These are phyloP conservation scores for Clarias batrachus DNA, from an alignment of 2,113 vertebrate species.

Conservation along the genomic window DNA sequence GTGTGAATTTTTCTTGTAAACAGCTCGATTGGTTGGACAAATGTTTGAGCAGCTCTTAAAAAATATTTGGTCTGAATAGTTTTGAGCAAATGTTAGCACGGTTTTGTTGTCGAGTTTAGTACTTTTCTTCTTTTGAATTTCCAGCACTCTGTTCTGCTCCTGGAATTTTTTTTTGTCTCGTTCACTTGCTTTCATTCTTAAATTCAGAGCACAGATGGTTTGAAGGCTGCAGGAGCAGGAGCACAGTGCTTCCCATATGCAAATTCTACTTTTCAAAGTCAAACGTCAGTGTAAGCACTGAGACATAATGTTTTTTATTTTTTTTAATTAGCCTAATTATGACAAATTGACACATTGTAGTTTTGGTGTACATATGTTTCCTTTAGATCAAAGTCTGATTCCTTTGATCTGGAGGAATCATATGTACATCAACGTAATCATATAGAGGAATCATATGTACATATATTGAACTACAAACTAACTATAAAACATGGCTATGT, in stretches of 20 bases:
- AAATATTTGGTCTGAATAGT: conserved; percentile 56
- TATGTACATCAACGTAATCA: too few species aligned
- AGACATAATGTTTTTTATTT: too few species aligned
- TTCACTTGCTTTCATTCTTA: not conserved
- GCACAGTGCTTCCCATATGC: not conserved
- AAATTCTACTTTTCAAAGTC: not conserved
- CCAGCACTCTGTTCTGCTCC: not conserved
- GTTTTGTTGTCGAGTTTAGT: conserved; percentile 49
- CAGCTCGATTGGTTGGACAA: conserved; percentile 65
- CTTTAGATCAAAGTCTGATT: too few species aligned
- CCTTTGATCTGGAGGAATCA: too few species aligned
- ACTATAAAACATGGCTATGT: too few species aligned
- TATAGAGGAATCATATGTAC: too few species aligned
- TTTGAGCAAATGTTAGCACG: conserved; percentile 62
- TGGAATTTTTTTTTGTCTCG: not conserved
- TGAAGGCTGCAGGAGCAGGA: not conserved
- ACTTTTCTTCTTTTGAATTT: conserved; percentile 14
- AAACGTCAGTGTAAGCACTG: too few species aligned
- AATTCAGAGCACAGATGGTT: not conserved
- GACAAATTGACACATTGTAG: too few species aligned
- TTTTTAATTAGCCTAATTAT: too few species aligned
- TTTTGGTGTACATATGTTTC: too few species aligned
- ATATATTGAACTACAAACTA: too few species aligned
- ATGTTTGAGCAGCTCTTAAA: conserved; percentile 68
- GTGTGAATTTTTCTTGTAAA: conserved; percentile 76